Evolutionary conservation across 1,140 invertebrate genomes (phyloP), one percentile per base, ranked within the genome.

Genomic region (Oryzaephilus surinamensis): DNA sequence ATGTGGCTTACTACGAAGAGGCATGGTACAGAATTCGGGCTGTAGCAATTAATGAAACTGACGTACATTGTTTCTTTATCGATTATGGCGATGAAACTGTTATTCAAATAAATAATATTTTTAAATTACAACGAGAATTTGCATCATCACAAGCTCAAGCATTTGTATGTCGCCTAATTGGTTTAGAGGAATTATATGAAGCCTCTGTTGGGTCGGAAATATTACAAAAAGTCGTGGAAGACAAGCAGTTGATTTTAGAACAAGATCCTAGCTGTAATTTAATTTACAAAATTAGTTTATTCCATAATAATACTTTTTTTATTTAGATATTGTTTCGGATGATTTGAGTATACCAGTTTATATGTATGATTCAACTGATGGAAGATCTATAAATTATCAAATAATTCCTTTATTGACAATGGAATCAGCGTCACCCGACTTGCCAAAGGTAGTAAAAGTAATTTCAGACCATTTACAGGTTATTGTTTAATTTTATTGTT

Each of bases 11-110:
- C 24, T 56, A 69, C 2, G 67, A 73, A 0, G 67, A 72, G 2
- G 63, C 55, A 2, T 79, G 73, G 72, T 70, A 73, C 36, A 62
- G 79, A 32, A 73, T 76, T 0, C 65, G 71, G 32, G 69, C 75
- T 5, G 45, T 73, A 27, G 66, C 70, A 14, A 45, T 63, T 28
- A 19, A 38, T 0, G 33, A 63, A 2, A 24, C 37, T 0, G 50
- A 57, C 6, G 70, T 70, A 6, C 58, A 62, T 2, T 71, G 76
- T 31, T 75, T 74, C 24, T 70, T 78, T 7, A 73, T 79, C 3
- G 79, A 81, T 46, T 68, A 66, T 31, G 78, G 79, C 2, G 73
- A 77, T 41, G 70, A 70, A 34, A 69, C 72, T 12, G 38, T 48
- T 0, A 65, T 76, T 3, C 43, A 55, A n/a, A 47, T 60, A 4